Evolutionary conservation across 2,113 vertebrate genomes (phyloP), one percentile per base, ranked within the genome.

Genomic region (Mugil cephalus): DNA sequence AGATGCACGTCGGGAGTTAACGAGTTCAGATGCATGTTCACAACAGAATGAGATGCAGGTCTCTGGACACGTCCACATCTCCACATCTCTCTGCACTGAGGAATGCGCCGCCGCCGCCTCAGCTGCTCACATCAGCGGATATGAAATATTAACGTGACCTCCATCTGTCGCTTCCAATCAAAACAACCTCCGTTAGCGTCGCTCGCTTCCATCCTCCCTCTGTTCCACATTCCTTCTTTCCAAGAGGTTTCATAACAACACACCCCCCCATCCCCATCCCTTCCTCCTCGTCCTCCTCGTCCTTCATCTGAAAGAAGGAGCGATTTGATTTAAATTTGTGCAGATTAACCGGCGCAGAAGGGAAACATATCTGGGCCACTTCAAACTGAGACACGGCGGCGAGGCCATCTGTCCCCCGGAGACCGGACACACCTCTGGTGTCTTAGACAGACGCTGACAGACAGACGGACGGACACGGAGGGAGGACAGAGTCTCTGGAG

Each of bases 311-410:
- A 65, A 73, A 69, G 39, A 18, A n/a, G n/a, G 66, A 73, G 40
- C 43, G 74, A 76, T 75, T 50, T 50, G 45, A 82, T 74, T 82
- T 46, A 19, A 73, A 14, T 69, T 39, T 81, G 34, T 72, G 67
- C 54, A 84, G 84, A 91, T 80, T 75, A 86, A 86, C 58, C 73
- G 56, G 76, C 71, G 75, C 80, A 80, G 75, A 88, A 85, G 63
- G 76, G 24, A 67, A 36, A 75, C 48, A 69, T 62, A 85, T 78
- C 62, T 83, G 72, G 73, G 60, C 73, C 82, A 47, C 40, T 60
- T 77, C 30, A 74, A 58, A 55, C 58, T 4, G 45, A 30, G 36
- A 69, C 75, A 67, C 77, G 80, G 61, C 46, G 69, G 40, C 2
- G 12, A 69, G 58, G 68, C 82, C 87, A 90, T 89, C 84, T 87